Percentiles rank a stretch among this genome's conserved stretches.
These are phyloP conservation scores for Andrena haemorrhoa DNA, from an alignment of 2,888 invertebrate species.

Conservation along the genomic window DNA sequence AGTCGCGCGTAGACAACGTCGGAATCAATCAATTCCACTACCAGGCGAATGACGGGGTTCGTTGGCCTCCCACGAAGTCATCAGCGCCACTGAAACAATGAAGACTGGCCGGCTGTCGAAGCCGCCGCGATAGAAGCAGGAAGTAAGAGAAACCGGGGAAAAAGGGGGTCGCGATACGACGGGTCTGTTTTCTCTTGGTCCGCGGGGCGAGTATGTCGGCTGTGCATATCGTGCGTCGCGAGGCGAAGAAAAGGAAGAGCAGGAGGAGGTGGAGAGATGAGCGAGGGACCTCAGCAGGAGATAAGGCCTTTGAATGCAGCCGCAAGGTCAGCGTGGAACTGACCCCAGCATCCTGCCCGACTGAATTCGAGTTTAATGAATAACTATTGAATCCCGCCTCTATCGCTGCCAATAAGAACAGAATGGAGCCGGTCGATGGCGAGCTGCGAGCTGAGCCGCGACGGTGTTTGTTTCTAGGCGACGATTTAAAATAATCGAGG, in stretches of 20 bases:
- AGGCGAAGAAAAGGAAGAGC: conserved; percentile 42
- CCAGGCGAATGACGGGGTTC: conserved; percentile 28
- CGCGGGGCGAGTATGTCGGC: conserved; percentile 28
- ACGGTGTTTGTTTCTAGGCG: conserved; percentile 71
- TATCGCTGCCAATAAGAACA: conserved; percentile 79
- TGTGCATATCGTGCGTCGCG: conserved; percentile 36
- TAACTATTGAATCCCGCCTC: conserved; percentile 84
- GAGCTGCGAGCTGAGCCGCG: conserved; percentile 55
- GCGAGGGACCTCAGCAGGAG: conserved; percentile 77
- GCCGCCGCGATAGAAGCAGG: conserved; percentile 55
- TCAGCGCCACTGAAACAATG: not conserved
- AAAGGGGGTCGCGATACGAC: conserved; percentile 68
- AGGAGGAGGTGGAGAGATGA: conserved; percentile 53
- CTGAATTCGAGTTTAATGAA: conserved; percentile 84
- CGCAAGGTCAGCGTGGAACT: conserved; percentile 82
- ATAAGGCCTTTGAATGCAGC: conserved; percentile 83
- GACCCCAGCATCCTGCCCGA: conserved; percentile 83
- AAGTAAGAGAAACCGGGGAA: conserved; percentile 53
- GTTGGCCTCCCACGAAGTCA: conserved; percentile 37
- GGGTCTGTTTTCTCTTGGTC: conserved; percentile 30
- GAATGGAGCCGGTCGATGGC: conserved; percentile 40
- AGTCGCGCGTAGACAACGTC: not conserved
- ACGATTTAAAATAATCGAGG: conserved; percentile 70
- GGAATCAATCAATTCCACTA: conserved; percentile 23
- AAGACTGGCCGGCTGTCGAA: not conserved